Percentiles rank a stretch among this genome's conserved stretches.
These are phyloP conservation scores for Falco biarmicus DNA, from an alignment of 2,797 vertebrate species.

Conservation along the genomic window DNA sequence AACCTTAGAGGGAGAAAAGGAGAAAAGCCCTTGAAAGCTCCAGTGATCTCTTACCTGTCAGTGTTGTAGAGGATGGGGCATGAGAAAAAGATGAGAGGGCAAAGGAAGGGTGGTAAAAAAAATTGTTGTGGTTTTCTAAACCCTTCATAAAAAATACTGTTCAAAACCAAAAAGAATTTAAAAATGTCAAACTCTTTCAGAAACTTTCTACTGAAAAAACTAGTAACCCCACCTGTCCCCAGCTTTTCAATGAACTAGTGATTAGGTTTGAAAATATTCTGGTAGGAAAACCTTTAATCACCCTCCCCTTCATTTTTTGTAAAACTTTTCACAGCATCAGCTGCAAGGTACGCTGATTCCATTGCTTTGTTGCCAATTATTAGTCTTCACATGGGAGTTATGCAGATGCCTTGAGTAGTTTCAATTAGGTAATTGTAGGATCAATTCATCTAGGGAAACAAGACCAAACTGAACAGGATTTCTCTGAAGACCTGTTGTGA, in stretches of 20 bases:
- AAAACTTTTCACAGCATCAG: background rate
- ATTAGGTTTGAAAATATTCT: background rate
- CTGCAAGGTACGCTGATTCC: background rate
- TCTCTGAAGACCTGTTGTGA: background rate
- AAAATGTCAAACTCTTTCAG: background rate
- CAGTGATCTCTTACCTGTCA: background rate
- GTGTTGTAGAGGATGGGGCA: background rate
- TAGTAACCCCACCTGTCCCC: background rate
- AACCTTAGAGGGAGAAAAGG: background rate
- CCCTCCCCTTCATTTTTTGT: background rate
- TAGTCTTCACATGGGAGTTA: background rate
- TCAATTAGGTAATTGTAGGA: background rate
- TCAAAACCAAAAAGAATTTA: background rate
- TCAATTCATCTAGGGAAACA: background rate
- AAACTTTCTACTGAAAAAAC: background rate
- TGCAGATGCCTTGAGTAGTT: background rate
- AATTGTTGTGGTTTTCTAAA: background rate
- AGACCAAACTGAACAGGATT: background rate
- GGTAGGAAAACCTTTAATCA: background rate
- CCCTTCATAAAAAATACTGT: background rate
- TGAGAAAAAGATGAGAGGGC: background rate
- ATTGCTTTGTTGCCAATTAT: background rate
- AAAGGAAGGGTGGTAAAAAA: background rate
- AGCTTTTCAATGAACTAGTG: background rate
- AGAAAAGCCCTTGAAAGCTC: background rate